These are phyloP conservation scores for Hippopotamyrus pictus DNA, from an alignment of 2,797 vertebrate genomes.

Conservation along the genomic window DNA sequence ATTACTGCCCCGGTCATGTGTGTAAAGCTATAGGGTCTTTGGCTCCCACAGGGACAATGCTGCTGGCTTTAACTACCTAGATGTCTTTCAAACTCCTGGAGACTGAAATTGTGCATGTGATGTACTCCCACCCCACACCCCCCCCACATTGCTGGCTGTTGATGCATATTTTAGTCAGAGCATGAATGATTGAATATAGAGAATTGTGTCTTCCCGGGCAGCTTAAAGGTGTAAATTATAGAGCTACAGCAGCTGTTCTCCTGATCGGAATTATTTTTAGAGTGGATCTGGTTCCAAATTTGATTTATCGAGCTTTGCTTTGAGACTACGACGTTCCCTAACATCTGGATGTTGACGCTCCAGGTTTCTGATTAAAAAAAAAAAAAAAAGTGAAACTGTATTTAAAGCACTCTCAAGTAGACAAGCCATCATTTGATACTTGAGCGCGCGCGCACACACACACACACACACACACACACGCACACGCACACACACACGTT, in stretches of 20 bases:
- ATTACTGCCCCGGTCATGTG: background rate
- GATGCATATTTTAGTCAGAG: background rate
- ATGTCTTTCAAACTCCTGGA: slow-evolving; percentile 4
- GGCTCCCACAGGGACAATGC: background rate
- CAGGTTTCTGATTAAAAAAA: background rate
- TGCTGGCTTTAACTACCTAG: background rate
- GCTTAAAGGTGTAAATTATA: background rate
- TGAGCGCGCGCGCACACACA: background rate
- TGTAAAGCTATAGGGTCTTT: background rate
- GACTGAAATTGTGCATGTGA: background rate
- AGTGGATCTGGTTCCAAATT: background rate
- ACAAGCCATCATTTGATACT: background rate
- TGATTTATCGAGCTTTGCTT: background rate
- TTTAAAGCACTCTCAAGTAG: background rate
- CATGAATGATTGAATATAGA: background rate
- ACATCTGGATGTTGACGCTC: slow-evolving; percentile 3
- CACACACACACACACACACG: background rate
- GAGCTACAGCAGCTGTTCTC: background rate
- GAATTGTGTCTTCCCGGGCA: background rate
- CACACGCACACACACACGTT: background rate
- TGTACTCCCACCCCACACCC: background rate
- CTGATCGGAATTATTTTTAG: slow-evolving; percentile 1
- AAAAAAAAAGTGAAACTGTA: background rate
- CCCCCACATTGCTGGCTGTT: background rate
- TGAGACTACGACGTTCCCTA: background rate